Base-by-base conservation (phyloP, 1,140 invertebrate genomes). In the Zaprionus kolodkinae region DNA sequence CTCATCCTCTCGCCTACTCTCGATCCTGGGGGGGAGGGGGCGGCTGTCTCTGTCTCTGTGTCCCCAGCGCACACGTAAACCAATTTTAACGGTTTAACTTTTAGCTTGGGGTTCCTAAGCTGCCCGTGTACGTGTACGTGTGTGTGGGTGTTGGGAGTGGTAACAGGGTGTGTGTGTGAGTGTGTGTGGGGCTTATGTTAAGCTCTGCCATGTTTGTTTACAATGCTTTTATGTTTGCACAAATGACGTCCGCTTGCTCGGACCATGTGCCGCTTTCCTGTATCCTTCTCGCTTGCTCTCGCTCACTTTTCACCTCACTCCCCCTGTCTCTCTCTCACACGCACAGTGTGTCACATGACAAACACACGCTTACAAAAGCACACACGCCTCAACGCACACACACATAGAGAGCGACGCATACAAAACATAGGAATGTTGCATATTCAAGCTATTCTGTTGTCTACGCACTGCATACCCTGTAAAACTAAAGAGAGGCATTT, bases 81-180 rank as follows among this genome's bases (percentile, higher is more conserved):
- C 85, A 88, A 89, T 88, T 89, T 88, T 71, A 88, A 84, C 84
- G 80, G 81, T 88, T 88, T 81, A 84, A 89, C 84, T 89, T 79
- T 57, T 78, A 76, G 84, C 77, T 79, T 87, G 61, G 59, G 59
- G 48, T 59, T 64, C 40, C 40, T 70, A 36, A 56, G 61, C 38
- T 40, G 9, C 55, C 40, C 7, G n/a, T 45, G 2, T 45, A 15
- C 7, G n/a, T 43, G 40, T 15, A 6, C n/a, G n/a, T 43, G 13
- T 2, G 40, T 43, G 4, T 2, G 40, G n/a, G n/a, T 43, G n/a
- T 15, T 45, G 40, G n/a, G n/a, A 45, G n/a, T 6, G n/a, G 38
- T 6, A 40, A 11, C 11, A 30, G 21, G 25, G 62, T 15, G 21
- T 17, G 48, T 48, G 64, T 30, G 1, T 27, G 25, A 52, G 57